These are phyloP conservation scores for Catocala fraxini DNA, from an alignment of 2,888 invertebrate species.

Conservation along the genomic window DNA sequence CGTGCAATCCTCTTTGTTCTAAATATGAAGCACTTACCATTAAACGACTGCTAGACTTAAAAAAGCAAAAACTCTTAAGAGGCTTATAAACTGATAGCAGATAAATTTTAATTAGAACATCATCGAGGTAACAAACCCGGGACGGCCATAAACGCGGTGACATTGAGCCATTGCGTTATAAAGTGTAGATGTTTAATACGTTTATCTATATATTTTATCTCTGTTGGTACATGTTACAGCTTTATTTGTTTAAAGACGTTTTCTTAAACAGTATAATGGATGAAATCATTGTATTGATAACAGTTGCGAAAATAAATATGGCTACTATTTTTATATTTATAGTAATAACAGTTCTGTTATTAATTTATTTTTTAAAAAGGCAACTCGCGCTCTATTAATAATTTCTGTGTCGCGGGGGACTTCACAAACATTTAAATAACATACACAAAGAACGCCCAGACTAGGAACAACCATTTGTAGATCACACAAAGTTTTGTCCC, in stretches of 20 bases:
- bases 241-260: slow-evolving; percentile 33
- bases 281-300: slow-evolving; percentile 1
- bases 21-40: neutral
- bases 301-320: slow-evolving; percentile 9
- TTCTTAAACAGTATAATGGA: slow-evolving; percentile 15
- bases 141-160: slow-evolving; percentile 40
- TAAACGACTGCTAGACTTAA: slow-evolving; percentile 13
- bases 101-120: slow-evolving; percentile 46
- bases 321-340: slow-evolving; percentile 6
- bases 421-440: too few relatives aligned
- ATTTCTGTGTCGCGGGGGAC: too few relatives aligned
- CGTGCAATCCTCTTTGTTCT: too few relatives aligned
- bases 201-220: slow-evolving; percentile 55
- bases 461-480: too few relatives aligned
- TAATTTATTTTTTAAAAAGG: too few relatives aligned
- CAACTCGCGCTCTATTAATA: too few relatives aligned
- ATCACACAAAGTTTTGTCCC: too few relatives aligned
- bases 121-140: slow-evolving; percentile 30
- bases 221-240: slow-evolving; percentile 41
- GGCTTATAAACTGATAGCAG: slow-evolving; percentile 37
- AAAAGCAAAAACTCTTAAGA: slow-evolving; percentile 30
- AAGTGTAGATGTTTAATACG: slow-evolving; percentile 47
- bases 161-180: slow-evolving; percentile 59
- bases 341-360: too few relatives aligned
- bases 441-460: too few relatives aligned